These are phyloP conservation scores for Reticulitermes lucifugus DNA, from an alignment of 2,888 invertebrate species.

Conservation along the genomic window DNA sequence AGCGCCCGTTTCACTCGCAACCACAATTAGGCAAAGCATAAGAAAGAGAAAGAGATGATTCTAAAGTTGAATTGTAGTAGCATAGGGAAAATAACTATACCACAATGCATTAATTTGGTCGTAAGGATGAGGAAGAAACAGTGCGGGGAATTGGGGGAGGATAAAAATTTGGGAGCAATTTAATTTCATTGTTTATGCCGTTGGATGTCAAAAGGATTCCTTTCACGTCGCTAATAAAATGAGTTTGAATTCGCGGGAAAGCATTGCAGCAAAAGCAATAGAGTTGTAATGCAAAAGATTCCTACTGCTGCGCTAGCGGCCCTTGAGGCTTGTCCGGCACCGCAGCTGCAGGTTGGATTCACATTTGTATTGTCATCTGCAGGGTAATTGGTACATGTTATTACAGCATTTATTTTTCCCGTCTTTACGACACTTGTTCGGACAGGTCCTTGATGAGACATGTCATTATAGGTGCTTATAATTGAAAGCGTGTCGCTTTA, in stretches of 20 bases:
- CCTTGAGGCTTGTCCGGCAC: not conserved
- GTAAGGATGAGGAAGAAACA: slow-evolving; percentile 48
- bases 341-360: not conserved
- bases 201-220: slow-evolving; percentile 49
- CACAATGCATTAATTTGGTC: slow-evolving; percentile 54
- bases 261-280: not conserved
- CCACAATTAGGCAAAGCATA: slow-evolving; percentile 48
- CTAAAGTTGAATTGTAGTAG: slow-evolving; percentile 32
- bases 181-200: slow-evolving; percentile 53
- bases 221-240: slow-evolving; percentile 52
- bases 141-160: slow-evolving; percentile 23
- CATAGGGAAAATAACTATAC: slow-evolving; percentile 51
- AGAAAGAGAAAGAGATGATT: slow-evolving; percentile 20
- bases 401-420: not conserved
- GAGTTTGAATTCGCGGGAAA: slow-evolving; percentile 49
- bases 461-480: too few species aligned
- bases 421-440: not conserved
- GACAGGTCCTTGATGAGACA: too few species aligned
- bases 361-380: slow-evolving; percentile 9
- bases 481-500: too few species aligned
- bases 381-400: not conserved
- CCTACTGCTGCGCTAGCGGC: not conserved
- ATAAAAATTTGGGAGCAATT: slow-evolving; percentile 49
- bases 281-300: not conserved
- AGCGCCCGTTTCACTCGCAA: slow-evolving; percentile 27